Percentiles rank a stretch among this genome's conserved stretches.
These are phyloP conservation scores for Ptychodera flava DNA, from an alignment of 35 echinoderm and acorn worm species.

Conservation along the genomic window DNA sequence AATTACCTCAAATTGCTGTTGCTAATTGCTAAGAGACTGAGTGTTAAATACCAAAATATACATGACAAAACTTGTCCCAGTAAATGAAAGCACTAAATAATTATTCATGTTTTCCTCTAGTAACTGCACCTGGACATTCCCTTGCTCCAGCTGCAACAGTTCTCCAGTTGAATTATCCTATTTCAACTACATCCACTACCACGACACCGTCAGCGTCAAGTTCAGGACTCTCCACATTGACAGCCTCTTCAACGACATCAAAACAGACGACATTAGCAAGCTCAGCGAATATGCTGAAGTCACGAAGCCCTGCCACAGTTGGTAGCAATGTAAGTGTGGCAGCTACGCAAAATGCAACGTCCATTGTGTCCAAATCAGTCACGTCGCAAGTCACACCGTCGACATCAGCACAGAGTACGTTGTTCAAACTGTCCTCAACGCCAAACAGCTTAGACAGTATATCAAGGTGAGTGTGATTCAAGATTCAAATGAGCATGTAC, in stretches of 20 bases:
- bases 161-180: conserved; percentile 95
- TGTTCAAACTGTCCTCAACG: conserved; percentile 4
- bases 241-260: neutral
- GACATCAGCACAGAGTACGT: neutral
- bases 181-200: conserved; percentile 33
- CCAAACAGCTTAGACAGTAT: conserved; percentile 4
- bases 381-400: neutral
- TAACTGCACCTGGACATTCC: conserved; percentile 94
- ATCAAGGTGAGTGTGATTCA: conserved; percentile 5
- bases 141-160: conserved; percentile 98
- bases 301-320: neutral
- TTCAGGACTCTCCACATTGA: neutral
- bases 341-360: neutral
- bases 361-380: neutral
- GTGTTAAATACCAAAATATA: too few species aligned
- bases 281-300: neutral
- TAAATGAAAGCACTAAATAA: too few species aligned
- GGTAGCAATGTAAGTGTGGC: neutral
- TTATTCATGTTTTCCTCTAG: conserved; percentile 10
- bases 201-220: neutral
- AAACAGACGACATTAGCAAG: neutral
- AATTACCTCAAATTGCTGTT: too few species aligned
- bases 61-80: too few species aligned
- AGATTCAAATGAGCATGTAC: neutral
- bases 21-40: too few species aligned